Base-by-base conservation (phyloP, 2,113 vertebrate species). In the Conger conger region DNA sequence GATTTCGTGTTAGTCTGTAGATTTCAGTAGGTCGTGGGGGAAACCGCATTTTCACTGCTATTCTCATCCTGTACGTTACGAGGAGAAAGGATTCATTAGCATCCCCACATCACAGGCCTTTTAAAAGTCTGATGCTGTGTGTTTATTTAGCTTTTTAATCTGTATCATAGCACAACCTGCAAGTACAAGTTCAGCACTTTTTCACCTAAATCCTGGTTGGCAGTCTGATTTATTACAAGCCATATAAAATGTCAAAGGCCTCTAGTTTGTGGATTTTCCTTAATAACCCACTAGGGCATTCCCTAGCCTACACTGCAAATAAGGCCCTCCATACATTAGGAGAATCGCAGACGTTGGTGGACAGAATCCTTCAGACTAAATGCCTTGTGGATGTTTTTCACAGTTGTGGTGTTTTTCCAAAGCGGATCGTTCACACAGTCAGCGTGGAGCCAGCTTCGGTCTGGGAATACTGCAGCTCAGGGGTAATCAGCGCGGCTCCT, bases 201-300 rank as follows among this genome's bases (percentile, higher is more conserved):
- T 36, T 37, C 37, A 37, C 18, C 76, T 78, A 37, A 30, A 78
- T 37, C 30, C 33, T 17, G 16, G 13, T 38, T 38, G 35, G 18
- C 37, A 15, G 35, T 5, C 76, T 78, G 33, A 78, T 36, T 38
- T 37, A 38, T 78, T 20, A 27, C n/a, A 33, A 11, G n/a, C 27
- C 13, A 33, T 33, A 73, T 73, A 37, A 78, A 37, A 38, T 37
- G 35, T 20, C 76, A 78, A 78, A 78, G 33, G 76, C 33, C 76
- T 78, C 35, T 38, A 38, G 76, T 78, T 78, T 78, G 76, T 38
- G 18, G 76, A 78, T 78, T 78, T 78, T 78, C 76, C 76, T 78
- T 78, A 78, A 20, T 38, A 78, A 38, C 76, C 76, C 11, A 73
- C n/a, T 9, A 63, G 57, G 57, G n/a, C 68, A 73, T 78, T 78